Conservation (phyloP, 2,113 vertebrate genomes). For the Eptesicus fuscus region DNA sequence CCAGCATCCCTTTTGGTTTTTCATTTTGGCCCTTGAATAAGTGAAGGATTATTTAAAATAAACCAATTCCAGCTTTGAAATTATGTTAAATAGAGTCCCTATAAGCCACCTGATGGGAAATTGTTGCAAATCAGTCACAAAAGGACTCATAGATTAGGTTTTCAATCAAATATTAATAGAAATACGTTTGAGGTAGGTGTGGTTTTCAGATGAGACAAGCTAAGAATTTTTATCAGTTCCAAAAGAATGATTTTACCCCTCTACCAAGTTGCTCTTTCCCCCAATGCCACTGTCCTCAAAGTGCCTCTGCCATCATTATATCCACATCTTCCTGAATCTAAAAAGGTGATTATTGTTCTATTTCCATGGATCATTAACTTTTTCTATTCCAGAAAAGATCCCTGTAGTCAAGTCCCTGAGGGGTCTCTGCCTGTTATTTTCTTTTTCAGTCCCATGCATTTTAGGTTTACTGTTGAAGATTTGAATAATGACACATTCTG, state of each 20-base stretch:
- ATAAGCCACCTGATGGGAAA: background rate
- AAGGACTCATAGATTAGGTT: background rate
- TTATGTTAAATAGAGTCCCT: background rate
- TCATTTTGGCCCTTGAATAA: background rate
- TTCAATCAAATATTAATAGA: background rate
- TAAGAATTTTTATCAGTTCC: background rate
- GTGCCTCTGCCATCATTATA: background rate
- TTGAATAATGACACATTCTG: slow-evolving; percentile 35
- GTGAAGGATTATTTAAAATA: slow-evolving; percentile 36
- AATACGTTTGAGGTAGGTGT: background rate
- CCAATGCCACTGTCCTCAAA: background rate
- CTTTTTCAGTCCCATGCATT: background rate
- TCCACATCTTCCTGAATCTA: background rate
- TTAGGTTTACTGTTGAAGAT: slow-evolving; percentile 40
- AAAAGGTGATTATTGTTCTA: slow-evolving; percentile 42
- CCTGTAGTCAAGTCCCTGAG: background rate
- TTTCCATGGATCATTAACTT: slow-evolving; percentile 41
- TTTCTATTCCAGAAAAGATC: background rate
- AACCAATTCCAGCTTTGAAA: slow-evolving; percentile 14
- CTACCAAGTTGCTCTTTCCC: background rate
- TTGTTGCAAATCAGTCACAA: background rate
- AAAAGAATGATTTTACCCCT: background rate
- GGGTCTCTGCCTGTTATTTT: slow-evolving; percentile 18
- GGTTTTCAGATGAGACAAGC: background rate
- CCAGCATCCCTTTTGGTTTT: background rate